These are phyloP conservation scores for Orthosia incerta DNA, from an alignment of 2,888 invertebrate genomes.

Conservation along the genomic window DNA sequence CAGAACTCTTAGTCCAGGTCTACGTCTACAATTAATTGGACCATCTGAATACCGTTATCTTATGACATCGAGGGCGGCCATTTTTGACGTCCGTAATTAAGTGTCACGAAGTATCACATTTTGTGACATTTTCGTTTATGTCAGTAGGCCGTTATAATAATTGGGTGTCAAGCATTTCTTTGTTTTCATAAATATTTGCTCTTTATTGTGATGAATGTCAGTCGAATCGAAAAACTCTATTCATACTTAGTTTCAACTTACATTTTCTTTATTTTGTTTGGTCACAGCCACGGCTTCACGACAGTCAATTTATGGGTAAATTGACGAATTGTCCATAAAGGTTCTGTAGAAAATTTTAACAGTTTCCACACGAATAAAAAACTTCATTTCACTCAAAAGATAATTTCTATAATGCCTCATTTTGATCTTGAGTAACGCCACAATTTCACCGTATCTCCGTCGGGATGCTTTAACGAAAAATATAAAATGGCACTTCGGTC, in stretches of 20 bases:
- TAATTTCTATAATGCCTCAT: slow-evolving; percentile 10
- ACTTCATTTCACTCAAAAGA: background rate
- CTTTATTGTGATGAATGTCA: background rate
- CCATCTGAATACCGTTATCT: slow-evolving; percentile 30
- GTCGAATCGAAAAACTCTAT: background rate
- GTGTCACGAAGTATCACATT: slow-evolving; percentile 36
- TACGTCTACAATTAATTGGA: background rate
- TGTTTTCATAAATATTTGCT: background rate
- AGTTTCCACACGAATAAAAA: background rate
- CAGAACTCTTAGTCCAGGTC: background rate
- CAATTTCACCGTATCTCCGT: background rate
- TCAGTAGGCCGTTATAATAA: slow-evolving; percentile 1
- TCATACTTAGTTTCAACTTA: background rate
- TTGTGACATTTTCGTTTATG: slow-evolving; percentile 37
- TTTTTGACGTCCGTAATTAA: slow-evolving; percentile 37
- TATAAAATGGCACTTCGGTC: slow-evolving; percentile 21
- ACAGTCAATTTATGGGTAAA: background rate
- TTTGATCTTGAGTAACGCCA: background rate
- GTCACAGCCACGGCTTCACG: background rate
- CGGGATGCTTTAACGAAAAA: slow-evolving; percentile 11
- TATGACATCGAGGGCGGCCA: slow-evolving; percentile 14
- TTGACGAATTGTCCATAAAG: background rate
- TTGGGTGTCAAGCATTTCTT: background rate
- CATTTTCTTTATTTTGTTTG: background rate
- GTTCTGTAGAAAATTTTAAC: background rate